phyloP scores from a whole-genome alignment of 2,113 vertebrate species.

The Ginglymostoma cirratum region DNA sequence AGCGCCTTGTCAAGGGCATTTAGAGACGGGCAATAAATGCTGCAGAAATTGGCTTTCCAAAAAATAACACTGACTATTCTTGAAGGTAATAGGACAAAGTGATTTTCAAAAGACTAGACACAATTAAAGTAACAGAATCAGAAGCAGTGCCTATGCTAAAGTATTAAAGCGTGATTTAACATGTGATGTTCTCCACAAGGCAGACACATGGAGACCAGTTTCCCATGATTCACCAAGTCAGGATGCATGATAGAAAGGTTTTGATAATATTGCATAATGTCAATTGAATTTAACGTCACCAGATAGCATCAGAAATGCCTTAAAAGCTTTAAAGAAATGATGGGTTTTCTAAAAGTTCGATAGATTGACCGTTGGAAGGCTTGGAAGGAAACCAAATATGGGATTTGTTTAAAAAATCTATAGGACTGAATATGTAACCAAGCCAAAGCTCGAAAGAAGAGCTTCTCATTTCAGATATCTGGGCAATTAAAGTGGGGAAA shows the following conservation, averaged over 20 bases:
- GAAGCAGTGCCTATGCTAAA: not conserved
- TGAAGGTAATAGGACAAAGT: too few species aligned
- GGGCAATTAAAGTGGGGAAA: not conserved
- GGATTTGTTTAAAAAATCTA: not conserved
- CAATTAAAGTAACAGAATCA: not conserved
- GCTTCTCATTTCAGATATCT: not conserved
- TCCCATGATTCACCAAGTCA: not conserved
- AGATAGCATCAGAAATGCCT: not conserved
- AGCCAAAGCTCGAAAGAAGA: not conserved
- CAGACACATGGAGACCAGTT: not conserved
- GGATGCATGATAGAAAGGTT: not conserved
- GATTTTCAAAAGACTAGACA: not conserved
- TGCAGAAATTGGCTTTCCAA: too few species aligned
- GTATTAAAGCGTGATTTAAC: not conserved
- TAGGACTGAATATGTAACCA: not conserved
- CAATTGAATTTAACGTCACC: not conserved
- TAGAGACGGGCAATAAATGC: too few species aligned
- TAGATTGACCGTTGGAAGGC: not conserved
- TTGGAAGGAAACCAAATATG: not conserved
- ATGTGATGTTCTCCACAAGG: not conserved
- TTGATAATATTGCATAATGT: too few species aligned
- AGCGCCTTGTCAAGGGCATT: too few species aligned
- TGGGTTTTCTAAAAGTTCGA: not conserved
- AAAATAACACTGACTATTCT: too few species aligned
- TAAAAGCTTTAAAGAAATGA: not conserved